Evolutionary conservation across 2,797 vertebrate genomes (phyloP), one percentile per base, ranked within the genome.

Genomic region (Decapterus maruadsi): DNA sequence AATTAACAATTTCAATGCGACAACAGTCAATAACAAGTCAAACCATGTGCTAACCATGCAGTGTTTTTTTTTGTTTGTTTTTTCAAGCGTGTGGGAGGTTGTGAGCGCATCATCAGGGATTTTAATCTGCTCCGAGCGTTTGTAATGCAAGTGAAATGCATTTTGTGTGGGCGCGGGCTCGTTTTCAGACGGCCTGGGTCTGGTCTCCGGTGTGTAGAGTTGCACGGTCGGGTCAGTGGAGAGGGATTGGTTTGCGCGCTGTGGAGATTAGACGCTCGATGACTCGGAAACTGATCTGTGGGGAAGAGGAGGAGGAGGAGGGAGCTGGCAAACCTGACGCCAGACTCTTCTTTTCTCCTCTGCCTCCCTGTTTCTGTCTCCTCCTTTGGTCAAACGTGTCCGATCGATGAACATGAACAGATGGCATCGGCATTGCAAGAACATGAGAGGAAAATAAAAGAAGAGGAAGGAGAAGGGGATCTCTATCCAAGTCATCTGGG

Each of bases 201-300:
- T 59, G 46, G 72, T 61, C 66, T 64, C 63, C 40, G 34, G 78
- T 86, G 87, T 88, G 75, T 82, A 68, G 64, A 80, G 87, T 87
- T 90, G 85, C 91, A 88, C 1, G 34, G 72, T 0, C 38, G 64
- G 85, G 74, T 89, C 83, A 84, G 83, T 1, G 45, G 54, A 79
- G 71, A 67, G 53, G 88, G 85, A 89, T 92, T 84, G 74, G 81
- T 90, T 93, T 90, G 84, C 89, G 85, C 84, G 63, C 71, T 53
- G 80, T 45, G 68, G 77, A 80, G 80, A 89, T 89, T 81, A 87
- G 88, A 89, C 17, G 56, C 71, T 72, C 9, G 53, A 74, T 80
- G 83, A 75, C 68, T 82, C 16, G 34, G 79, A 86, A 92, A 89
- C 72, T 57, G 85, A 91, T 91, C 90, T 54, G 66, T 3, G 4